Evolutionary conservation across 2,888 invertebrate species (phyloP), one percentile per base, ranked within the genome.

Genomic region (Clitarchus hookeri): DNA sequence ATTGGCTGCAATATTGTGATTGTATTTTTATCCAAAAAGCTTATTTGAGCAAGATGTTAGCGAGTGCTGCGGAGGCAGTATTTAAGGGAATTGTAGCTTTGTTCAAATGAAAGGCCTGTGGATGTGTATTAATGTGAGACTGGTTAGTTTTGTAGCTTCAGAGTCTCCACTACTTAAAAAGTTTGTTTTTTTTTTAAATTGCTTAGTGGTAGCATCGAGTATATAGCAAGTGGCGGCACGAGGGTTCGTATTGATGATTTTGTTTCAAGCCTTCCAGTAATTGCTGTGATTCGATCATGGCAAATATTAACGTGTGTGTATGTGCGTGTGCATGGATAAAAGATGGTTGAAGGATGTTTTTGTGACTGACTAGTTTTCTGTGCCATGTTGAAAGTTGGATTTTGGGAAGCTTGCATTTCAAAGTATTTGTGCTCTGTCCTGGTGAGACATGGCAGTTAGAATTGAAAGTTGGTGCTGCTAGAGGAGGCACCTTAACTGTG

Each of bases 401-500:
- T 65, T 1, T n/a, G n/a, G n/a, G 65, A 65, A 65, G 8, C 65
- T n/a, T 23, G 65, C n/a, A n/a, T 65, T 65, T 65, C 65, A 1
- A n/a, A n/a, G 65, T 65, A 65, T n/a, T 65, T 65, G 19, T 65
- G 19, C 53, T 23, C 0, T 65, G 65, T 65, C 8, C n/a, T 23
- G 8, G 65, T 65, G 65, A 1, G 19, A n/a, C 65, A 65, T 8
- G n/a, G n/a, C 65, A 65, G 65, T 19, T 65, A 16, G 65, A 19
- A 19, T 13, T 19, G 65, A 65, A n/a, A 65, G 19, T 83, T 83
- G 85, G 85, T 85, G 85, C 85, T 85, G 83, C 4, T 85, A 84
- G 53, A 44, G 44, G 48, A 65, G 84, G 85, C 85, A 85, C 85
- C 78, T 36, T 85, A 83, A 83, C 85, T 85, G 85, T 85, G 85